Evolutionary conservation across 2,797 vertebrate species (phyloP), one percentile per base, ranked within the genome.

Genomic region (Fringilla coelebs): DNA sequence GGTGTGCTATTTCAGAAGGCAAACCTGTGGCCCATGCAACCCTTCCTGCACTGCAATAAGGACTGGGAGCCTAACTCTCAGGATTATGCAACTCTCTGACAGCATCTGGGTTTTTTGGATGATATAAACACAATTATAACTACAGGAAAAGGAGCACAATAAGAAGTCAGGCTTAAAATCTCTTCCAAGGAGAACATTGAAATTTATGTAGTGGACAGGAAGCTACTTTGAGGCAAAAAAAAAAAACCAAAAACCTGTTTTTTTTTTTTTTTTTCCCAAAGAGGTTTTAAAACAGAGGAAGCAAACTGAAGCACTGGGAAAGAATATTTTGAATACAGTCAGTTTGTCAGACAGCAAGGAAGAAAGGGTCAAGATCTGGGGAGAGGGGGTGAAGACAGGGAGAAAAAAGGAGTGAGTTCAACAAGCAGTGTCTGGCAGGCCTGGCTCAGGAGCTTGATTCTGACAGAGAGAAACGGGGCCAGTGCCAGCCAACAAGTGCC

Each of bases 71-170:
- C 58, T 3, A 60, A 52, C 51, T 83, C 92, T 14, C 5, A 6
- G 68, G 7, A 43, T 92, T 91, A 79, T 17, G 63, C 88, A 89
- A 92, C 51, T 17, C 70, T n/a, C 90, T 70, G 86, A 79, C 67
- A 84, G 95, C 83, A 88, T 77, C 88, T 89, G 84, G 52, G 0
- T 7, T 51, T 66, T 85, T 11, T 54, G 57, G 67, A 74, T 34
- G 54, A 65, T 43, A 92, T 78, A 62, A 90, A 85, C 80, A 58
- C 7, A 15, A 80, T 76, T 61, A 28, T 24, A 92, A 60, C 41
- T 54, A 65, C 90, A 89, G 81, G 85, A 95, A 94, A 90, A 85
- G 88, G 45, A 95, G 60, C 74, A 90, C 88, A 95, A 81, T 75
- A 49, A 93, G 83, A 75, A 93, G 28, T 6, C 72, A 77, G 78